Evolutionary conservation across 2,797 vertebrate genomes (phyloP), one percentile per base, ranked within the genome.

Genomic region (Mormyrops attenuatus): DNA sequence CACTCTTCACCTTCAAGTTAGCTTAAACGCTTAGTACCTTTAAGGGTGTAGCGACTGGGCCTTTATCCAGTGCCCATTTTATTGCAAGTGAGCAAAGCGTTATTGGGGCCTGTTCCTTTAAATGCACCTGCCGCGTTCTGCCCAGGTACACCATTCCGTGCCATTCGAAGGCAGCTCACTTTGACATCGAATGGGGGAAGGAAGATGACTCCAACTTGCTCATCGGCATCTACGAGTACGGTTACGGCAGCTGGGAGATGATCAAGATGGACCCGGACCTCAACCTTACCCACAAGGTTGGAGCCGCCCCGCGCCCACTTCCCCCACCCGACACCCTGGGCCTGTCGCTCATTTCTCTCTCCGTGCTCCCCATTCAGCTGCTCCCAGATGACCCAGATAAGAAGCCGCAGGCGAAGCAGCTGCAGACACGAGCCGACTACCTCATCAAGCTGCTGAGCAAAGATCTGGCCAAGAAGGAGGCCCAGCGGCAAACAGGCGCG

Each of bases 211-310:
- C 98, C 50, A 99, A 99, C 92, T 94, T 99, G 89, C 96, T 99
- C 90, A 97, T 99, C 92, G 99, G 99, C 0, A 99, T 99, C 93
- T 99, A 99, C 41, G 99, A 99, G 92, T 99, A 99, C 85, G 99
- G 99, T 0, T 99, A 99, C 85, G 99, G 99, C 91, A 99, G 98
- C 95, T 99, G 99, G 99, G 99, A 99, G 95, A 99, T 99, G 98
- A 99, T 99, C 92, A 99, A 99, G 95, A 99, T 99, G 99, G 98
- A 99, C 92, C 98, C 98, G 3, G 98, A 99, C 94, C 97, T 99
- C 90, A 99, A 97, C 91, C 97, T 99, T 90, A 99, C 99, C 90
- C 98, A 99, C 90, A 99, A 99, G 97, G 98, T 98, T 93, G 86
- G 80, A 13, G 38, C 44, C 60, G 2, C 8, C 60, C n/a, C 7